phyloP scores from a whole-genome alignment of 2,888 invertebrate species.

The Troilus luridus region DNA sequence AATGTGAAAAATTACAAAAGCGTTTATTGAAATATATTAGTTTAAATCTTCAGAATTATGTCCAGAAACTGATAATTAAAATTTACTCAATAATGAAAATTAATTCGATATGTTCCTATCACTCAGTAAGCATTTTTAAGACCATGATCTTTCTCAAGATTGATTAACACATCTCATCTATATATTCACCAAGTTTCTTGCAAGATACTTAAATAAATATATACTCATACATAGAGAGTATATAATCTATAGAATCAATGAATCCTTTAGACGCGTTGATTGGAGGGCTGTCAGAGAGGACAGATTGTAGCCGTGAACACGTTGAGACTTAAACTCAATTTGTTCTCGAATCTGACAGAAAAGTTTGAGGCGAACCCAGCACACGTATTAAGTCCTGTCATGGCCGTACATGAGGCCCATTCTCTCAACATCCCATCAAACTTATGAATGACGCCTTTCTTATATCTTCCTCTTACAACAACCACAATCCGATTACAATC shows the following conservation, averaged over 20 bases:
- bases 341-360: slow-evolving; percentile 43
- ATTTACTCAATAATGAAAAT: no score
- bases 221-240: neutral
- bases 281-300: slow-evolving; percentile 48
- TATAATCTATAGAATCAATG: neutral
- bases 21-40: no score
- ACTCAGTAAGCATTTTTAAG: no score
- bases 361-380: slow-evolving; percentile 8
- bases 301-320: slow-evolving; percentile 26
- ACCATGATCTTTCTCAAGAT: no score
- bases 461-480: neutral
- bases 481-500: neutral
- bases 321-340: slow-evolving; percentile 55
- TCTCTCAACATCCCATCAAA: slow-evolving; percentile 32
- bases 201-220: neutral
- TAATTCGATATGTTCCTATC: no score
- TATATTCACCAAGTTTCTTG: no score
- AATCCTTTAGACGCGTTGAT: slow-evolving; percentile 21
- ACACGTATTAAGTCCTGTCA: slow-evolving; percentile 39
- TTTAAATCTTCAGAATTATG: no score
- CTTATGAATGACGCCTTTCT: neutral
- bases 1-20: no score
- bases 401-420: neutral
- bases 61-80: no score
- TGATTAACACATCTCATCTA: no score